Percentiles rank a stretch among this genome's conserved stretches.
Evolutionary conservation across 2,888 invertebrate genomes (phyloP).

Genomic region (Diarsia mendica): DNA sequence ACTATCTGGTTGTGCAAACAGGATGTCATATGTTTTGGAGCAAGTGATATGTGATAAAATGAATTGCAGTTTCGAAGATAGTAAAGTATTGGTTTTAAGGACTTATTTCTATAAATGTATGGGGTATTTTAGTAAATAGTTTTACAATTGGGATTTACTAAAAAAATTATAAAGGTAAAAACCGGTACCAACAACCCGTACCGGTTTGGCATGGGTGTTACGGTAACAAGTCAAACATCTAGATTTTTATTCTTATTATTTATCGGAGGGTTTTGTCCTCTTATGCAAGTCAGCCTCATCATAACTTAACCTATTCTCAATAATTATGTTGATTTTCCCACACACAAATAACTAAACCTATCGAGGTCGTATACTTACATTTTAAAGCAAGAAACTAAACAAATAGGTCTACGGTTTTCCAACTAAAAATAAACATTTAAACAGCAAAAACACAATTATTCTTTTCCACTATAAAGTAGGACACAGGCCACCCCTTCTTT

Average conservation of each 20-base stretch:
- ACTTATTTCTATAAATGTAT: not conserved
- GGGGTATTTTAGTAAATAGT: not conserved
- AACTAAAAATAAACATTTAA: conserved; percentile 4
- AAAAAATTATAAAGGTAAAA: too few species aligned
- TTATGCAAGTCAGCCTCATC: too few species aligned
- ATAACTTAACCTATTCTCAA: too few species aligned
- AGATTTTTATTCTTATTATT: too few species aligned
- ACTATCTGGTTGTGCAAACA: conserved; percentile 45
- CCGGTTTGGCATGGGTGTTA: too few species aligned
- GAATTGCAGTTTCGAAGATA: conserved; percentile 28
- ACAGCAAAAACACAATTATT: not conserved
- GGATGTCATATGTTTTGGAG: conserved; percentile 52
- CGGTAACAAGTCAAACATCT: too few species aligned
- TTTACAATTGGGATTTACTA: too few species aligned
- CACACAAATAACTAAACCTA: not conserved
- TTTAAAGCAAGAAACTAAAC: not conserved
- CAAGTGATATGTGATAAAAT: conserved; percentile 35
- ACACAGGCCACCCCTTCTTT: conserved; percentile 14
- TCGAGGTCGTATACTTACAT: not conserved
- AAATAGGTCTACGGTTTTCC: not conserved
- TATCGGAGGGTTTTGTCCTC: too few species aligned
- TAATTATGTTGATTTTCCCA: too few species aligned
- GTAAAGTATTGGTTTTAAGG: not conserved
- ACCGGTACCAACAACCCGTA: too few species aligned
- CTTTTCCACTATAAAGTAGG: conserved; percentile 2